Evolutionary conservation across 2,113 vertebrate species (phyloP).

Genomic region (Clinocottus analis): DNA sequence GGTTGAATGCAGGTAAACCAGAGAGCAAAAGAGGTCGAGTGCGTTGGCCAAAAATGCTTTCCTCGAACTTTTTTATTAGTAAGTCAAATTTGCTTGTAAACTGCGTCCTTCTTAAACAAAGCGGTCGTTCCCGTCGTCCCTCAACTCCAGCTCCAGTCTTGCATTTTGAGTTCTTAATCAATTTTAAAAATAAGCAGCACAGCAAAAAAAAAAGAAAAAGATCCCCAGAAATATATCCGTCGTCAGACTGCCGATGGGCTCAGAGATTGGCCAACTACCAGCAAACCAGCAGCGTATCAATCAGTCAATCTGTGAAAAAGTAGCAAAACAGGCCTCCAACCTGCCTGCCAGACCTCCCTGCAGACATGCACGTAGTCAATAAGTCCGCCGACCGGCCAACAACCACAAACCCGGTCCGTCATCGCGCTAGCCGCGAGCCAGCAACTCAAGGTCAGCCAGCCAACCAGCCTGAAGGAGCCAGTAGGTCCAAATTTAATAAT

Average conservation of each 20-base stretch:
- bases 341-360: slow-evolving; percentile 34
- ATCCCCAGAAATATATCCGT: not conserved
- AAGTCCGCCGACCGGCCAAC: slow-evolving; percentile 51
- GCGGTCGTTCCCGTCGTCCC: not conserved
- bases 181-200: not conserved
- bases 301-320: slow-evolving; percentile 26
- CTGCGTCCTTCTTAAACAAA: not conserved
- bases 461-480: slow-evolving; percentile 56
- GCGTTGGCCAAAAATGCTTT: not conserved
- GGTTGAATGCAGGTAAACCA: not conserved
- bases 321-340: slow-evolving; percentile 22
- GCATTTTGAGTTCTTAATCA: not conserved
- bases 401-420: slow-evolving; percentile 38
- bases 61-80: not conserved
- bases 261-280: slow-evolving; percentile 1
- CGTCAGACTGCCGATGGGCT: not conserved
- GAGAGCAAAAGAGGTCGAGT: not conserved
- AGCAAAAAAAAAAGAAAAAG: not conserved
- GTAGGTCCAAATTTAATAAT: slow-evolving; percentile 73
- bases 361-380: slow-evolving; percentile 51
- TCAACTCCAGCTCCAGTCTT: no score
- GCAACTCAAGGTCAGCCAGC: slow-evolving; percentile 74
- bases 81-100: not conserved
- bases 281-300: slow-evolving; percentile 46
- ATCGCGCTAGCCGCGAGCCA: slow-evolving; percentile 44